Evolutionary conservation across 92 coral and sea anemone species (phyloP).

Genomic region (Parazoanthus swiftii): DNA sequence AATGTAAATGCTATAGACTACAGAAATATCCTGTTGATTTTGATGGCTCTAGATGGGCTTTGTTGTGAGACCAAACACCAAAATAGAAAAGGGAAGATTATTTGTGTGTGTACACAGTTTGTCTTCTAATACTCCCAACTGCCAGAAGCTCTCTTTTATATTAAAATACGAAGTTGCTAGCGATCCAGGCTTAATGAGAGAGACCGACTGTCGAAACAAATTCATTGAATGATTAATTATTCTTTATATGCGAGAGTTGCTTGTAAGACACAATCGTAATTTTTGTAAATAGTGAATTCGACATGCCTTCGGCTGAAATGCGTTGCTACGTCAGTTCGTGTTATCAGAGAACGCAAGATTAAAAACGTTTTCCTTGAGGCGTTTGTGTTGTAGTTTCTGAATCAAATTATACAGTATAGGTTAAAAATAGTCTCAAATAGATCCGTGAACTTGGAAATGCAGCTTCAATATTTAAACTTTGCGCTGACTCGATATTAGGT

Average conservation of each 20-base stretch:
- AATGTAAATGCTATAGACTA: constrained; percentile 1
- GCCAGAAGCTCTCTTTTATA: neutral
- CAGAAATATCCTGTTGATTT: neutral
- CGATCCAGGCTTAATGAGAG: neutral
- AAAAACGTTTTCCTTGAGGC: neutral
- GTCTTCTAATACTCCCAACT: neutral
- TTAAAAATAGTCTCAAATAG: neutral
- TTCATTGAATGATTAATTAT: neutral
- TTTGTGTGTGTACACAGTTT: neutral
- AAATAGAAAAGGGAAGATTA: neutral
- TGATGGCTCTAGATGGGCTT: neutral
- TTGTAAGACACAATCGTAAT: neutral
- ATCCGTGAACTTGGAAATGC: neutral
- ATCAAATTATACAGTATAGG: neutral
- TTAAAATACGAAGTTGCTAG: neutral
- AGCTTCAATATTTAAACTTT: neutral
- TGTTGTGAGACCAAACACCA: neutral
- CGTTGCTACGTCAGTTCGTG: neutral
- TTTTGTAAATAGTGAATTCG: neutral
- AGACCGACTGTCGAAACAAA: neutral
- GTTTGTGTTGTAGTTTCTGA: neutral
- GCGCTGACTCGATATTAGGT: neutral
- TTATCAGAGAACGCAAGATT: neutral
- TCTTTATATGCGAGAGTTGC: neutral
- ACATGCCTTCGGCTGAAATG: neutral